Evolutionary conservation across 2,888 invertebrate genomes (phyloP).

Genomic region (Mythimna albipuncta): DNA sequence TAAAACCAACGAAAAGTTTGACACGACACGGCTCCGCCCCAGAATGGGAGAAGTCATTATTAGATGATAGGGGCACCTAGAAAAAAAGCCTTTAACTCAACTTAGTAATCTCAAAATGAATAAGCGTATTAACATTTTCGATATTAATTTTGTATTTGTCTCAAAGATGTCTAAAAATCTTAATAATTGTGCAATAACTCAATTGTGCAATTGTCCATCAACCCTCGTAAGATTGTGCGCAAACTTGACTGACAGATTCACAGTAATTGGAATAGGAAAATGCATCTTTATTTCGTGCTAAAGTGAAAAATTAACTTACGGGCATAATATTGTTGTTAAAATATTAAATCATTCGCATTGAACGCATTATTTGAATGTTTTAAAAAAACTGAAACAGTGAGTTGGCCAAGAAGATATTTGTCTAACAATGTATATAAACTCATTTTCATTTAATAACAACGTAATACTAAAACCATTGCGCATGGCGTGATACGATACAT

Average conservation of each 20-base stretch:
- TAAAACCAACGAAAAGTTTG: too few relatives aligned
- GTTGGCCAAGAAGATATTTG: slow-evolving; percentile 21
- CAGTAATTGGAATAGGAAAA: background rate
- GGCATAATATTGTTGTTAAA: background rate
- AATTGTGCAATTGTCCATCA: too few relatives aligned
- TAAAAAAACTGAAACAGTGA: slow-evolving; percentile 63
- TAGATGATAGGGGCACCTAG: too few relatives aligned
- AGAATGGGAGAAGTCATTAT: too few relatives aligned
- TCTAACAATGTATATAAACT: slow-evolving; percentile 58
- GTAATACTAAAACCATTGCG: slow-evolving; percentile 50
- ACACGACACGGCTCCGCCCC: too few relatives aligned
- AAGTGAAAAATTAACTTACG: background rate
- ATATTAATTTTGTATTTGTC: too few relatives aligned
- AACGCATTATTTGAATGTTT: background rate
- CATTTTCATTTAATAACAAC: slow-evolving; percentile 48
- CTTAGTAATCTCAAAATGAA: too few relatives aligned
- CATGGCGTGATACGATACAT: slow-evolving; percentile 55
- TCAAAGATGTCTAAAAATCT: too few relatives aligned
- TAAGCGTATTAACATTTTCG: too few relatives aligned
- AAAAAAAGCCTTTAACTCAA: too few relatives aligned
- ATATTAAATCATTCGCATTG: background rate
- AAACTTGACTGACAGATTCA: background rate
- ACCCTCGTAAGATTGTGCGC: background rate
- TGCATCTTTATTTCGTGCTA: background rate
- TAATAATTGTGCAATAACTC: too few relatives aligned